Conservation (phyloP, 2,797 vertebrate genomes). For the Nyctibius grandis region DNA sequence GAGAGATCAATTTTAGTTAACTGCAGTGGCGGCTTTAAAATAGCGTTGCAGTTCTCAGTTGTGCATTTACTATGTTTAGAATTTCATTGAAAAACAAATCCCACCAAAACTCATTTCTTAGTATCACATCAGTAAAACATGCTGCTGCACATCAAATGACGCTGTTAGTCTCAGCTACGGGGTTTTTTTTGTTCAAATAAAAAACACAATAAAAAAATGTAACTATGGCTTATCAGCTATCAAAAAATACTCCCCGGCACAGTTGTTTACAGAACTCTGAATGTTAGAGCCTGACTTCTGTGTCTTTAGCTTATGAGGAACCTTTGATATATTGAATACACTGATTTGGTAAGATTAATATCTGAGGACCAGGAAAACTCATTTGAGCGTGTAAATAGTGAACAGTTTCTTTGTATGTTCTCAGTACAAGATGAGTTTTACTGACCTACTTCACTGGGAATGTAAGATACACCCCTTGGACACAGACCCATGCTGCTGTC, state of each 20-base stretch:
- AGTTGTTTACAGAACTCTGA: not conserved
- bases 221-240: not conserved
- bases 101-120: not conserved
- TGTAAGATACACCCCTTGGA: not conserved
- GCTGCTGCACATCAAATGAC: not conserved
- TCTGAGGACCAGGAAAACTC: not conserved
- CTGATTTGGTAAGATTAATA: not conserved
- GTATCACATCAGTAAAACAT: not conserved
- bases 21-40: slow-evolving; percentile 68
- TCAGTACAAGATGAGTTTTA: not conserved
- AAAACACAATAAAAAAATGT: not conserved
- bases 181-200: too few species aligned
- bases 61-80: slow-evolving; percentile 66
- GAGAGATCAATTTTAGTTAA: slow-evolving; percentile 77
- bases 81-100: slow-evolving; percentile 54
- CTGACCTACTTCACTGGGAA: not conserved
- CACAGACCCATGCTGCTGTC: not conserved
- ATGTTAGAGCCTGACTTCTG: not conserved
- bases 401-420: not conserved
- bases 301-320: not conserved
- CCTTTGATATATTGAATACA: not conserved
- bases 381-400: not conserved
- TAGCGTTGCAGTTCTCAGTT: slow-evolving; percentile 61
- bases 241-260: not conserved
- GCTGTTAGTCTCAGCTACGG: not conserved